These are phyloP conservation scores for Eristalinus sepulchralis DNA, from an alignment of 2,888 invertebrate genomes.

Conservation along the genomic window DNA sequence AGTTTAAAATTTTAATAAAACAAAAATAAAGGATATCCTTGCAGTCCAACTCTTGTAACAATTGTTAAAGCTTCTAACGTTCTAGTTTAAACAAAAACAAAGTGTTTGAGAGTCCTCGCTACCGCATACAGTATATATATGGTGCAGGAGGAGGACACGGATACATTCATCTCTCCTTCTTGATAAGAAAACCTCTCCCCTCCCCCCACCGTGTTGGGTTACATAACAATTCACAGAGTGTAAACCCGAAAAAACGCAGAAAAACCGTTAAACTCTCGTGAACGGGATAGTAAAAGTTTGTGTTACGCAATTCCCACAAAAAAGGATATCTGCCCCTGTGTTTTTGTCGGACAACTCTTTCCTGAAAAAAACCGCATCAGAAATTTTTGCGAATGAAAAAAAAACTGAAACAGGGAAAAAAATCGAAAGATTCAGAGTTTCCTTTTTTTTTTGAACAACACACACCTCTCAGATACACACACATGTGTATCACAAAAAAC, in stretches of 20 bases:
- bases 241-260: neutral
- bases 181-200: neutral
- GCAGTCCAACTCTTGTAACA: neutral
- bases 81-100: constrained; percentile 19
- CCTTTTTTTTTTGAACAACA: constrained; percentile 13
- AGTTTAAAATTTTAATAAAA: constrained; percentile 20
- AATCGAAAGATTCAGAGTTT: constrained; percentile 50
- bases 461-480: constrained; percentile 55
- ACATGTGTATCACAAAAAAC: constrained; percentile 43
- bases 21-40: neutral
- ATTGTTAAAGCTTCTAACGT: constrained; percentile 23
- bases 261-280: neutral
- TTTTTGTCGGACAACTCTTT: constrained; percentile 3
- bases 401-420: constrained; percentile 29
- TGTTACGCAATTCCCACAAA: constrained; percentile 59
- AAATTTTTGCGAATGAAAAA: neutral
- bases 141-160: neutral
- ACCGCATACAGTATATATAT: neutral
- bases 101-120: neutral
- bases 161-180: neutral
- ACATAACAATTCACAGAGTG: constrained; percentile 58
- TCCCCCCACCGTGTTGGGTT: neutral
- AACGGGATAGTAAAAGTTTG: constrained; percentile 5
- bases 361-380: constrained; percentile 24
- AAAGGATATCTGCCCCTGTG: neutral